A percentile compares a stretch with the other conserved stretches of the same genome.
phyloP scores from a whole-genome alignment of 2,113 vertebrate genomes.

The Rhombomys opimus region DNA sequence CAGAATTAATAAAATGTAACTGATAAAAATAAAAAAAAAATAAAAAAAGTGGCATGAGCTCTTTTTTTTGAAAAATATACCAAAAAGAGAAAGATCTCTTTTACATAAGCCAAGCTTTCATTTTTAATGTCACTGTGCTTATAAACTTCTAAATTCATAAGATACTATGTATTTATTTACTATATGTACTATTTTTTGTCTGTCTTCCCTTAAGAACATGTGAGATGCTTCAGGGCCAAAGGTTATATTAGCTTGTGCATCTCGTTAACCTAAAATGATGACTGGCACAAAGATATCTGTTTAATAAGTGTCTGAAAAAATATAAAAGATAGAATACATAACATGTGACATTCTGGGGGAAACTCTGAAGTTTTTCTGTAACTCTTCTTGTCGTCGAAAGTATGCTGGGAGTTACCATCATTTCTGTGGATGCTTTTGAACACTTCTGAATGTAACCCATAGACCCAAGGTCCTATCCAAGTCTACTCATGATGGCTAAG shows the following conservation, averaged over 20 bases:
- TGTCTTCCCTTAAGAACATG: background rate
- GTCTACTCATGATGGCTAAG: background rate
- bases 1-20: too few relatives aligned
- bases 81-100: background rate
- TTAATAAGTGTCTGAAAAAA: background rate
- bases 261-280: background rate
- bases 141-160: background rate
- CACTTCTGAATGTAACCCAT: background rate
- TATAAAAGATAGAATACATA: background rate
- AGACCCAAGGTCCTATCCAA: background rate
- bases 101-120: background rate
- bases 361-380: background rate
- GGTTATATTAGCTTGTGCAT: background rate
- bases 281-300: background rate
- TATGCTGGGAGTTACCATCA: background rate
- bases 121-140: constrained; percentile 9
- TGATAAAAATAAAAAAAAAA: too few relatives aligned
- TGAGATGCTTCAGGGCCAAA: background rate
- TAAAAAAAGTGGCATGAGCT: too few relatives aligned
- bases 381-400: background rate
- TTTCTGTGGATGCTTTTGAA: background rate
- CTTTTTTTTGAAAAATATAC: background rate
- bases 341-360: background rate
- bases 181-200: background rate
- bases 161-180: background rate